Base-by-base conservation (phyloP, 2,113 vertebrate genomes). In the Pandion haliaetus region DNA sequence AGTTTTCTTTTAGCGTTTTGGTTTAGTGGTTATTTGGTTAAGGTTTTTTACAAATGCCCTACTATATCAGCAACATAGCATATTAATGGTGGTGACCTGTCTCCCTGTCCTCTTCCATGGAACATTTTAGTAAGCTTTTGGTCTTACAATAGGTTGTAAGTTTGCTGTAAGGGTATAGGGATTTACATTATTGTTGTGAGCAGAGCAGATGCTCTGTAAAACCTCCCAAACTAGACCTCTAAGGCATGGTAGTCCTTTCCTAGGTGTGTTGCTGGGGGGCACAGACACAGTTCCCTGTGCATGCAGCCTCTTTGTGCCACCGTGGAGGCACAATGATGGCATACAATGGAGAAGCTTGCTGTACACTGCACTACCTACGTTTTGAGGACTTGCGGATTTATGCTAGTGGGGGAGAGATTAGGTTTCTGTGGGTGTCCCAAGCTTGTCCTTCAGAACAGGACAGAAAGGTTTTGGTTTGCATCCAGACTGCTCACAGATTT, bases 91-190 rank as follows among this genome's bases (percentile, higher is more conserved):
- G 38, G 15, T 78, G 15, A 69, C 8, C 24, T 78, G 15, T 61
- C 28, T 76, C 15, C 34, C 31, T 2, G 0, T 65, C 31, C 14
- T 80, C 36, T 88, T 49, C 44, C 26, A 49, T 13, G 24, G 32
- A 87, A 74, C 16, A n/a, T 76, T 85, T 72, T 62, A 83, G n/a
- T 47, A 54, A 38, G 10, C 8, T 59, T 93, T 93, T 47, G 9
- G 36, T 78, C 26, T 84, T 79, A 12, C 0, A n/a, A 67, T 17
- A 82, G 6, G 9, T 81, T 0, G 0, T 36, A 38, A 61, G 7
- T 69, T 87, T 88, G 54, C 36, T 44, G 9, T 52, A 62, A 84
- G 31, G 17, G 19, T 40, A 59, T 6, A 73, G 25, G 17, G 16
- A 25, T 85, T 88, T 72, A 40, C 45, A 31, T 52, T 42, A 71